phyloP scores from a whole-genome alignment of 2,797 vertebrate genomes.

The Eptatretus atami region DNA sequence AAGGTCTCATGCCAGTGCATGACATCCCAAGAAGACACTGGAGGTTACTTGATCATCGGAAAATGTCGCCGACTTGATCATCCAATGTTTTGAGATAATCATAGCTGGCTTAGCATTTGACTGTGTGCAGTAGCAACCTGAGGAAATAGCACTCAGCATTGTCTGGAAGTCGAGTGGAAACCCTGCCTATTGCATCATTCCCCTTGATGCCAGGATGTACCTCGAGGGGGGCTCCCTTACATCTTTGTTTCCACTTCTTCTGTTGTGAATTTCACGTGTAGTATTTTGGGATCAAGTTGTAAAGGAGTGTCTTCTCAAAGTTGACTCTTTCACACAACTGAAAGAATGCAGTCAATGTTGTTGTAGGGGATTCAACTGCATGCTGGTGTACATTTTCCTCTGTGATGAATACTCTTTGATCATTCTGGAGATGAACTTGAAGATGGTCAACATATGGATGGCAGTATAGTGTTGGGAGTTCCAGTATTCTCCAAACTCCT shows the following conservation, averaged over 20 bases:
- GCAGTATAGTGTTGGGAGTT: neutral
- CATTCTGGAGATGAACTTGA: neutral
- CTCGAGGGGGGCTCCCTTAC: neutral
- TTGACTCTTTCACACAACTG: neutral
- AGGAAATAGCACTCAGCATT: neutral
- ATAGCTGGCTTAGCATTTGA: neutral
- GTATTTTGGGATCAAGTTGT: neutral
- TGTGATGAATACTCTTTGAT: neutral
- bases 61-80: neutral
- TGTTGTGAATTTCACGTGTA: neutral
- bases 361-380: neutral
- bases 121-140: neutral
- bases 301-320: neutral
- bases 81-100: neutral
- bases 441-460: neutral
- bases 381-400: neutral
- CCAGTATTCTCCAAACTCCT: neutral
- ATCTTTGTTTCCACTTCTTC: neutral
- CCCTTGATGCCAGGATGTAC: neutral
- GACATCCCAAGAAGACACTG: neutral
- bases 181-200: neutral
- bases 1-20: neutral
- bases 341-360: neutral
- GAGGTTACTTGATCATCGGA: neutral
- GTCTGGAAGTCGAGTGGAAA: neutral